Base-by-base conservation (phyloP, 2,888 invertebrate species). In the Oxycera nigricornis region DNA sequence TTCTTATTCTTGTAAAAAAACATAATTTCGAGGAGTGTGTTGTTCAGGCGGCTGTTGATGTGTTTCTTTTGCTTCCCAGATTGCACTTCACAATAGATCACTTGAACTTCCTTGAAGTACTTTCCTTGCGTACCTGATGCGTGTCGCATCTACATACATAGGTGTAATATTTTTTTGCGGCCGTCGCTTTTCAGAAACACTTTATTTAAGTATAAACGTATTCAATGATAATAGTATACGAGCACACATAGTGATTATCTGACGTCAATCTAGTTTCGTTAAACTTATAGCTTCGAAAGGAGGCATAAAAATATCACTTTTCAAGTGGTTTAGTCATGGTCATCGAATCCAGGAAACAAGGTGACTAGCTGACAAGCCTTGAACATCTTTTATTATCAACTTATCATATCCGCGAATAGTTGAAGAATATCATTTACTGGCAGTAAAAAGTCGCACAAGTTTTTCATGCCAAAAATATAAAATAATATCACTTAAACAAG, bases 41-140 rank as follows among this genome's bases (percentile, higher is more conserved):
- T 30, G 26, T 59, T 59, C 26, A 59, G 59, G 30, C 11, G 59
- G 30, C 17, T 59, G 6, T 59, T 4, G 17, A 30, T n/a, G 30
- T 59, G 59, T 59, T 28, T 30, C 59, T 59, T 30, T 59, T 59
- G 11, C 52, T 55, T 30, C 30, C 28, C 14, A 59, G 30, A 28
- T 59, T 59, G 30, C 30, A 59, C 59, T 59, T 59, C n/a, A 30
- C 50, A 59, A 22, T 24, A 11, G 11, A 20, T n/a, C 26, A 14
- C 11, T 24, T 28, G 26, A 11, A 14, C 59, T 59, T 59, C 59
- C 59, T 26, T 28, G 59, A 59, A 59, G n/a, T 30, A 28, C 59
- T 59, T 59, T 30, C n/a, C 14, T n/a, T 46, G 6, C 4, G 14
- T 7, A 46, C 14, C 46, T n/a, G n/a, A 3, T 14, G 46, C 46